Conservation (phyloP, 2,797 vertebrate species). For the Arnoldichthys spilopterus region DNA sequence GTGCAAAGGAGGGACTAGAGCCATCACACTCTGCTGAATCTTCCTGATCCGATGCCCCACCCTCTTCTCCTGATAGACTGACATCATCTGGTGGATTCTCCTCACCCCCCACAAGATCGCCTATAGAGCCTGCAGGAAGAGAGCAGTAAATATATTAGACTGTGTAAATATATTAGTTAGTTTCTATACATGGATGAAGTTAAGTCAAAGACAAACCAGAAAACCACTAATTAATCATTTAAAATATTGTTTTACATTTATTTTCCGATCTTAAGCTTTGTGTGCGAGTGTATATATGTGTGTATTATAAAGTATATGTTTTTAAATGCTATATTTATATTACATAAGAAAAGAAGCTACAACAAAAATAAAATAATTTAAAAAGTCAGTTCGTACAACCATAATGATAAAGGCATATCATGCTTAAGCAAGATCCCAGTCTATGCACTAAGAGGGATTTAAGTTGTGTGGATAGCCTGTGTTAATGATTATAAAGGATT, state of each 20-base stretch:
- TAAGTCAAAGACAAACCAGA: too few species aligned
- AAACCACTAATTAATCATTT: too few species aligned
- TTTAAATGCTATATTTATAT: too few species aligned
- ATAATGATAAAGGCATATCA: conserved; percentile 29
- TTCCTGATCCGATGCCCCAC: conserved; percentile 76
- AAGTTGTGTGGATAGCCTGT: conserved; percentile 20
- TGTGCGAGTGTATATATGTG: too few species aligned
- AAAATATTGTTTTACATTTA: too few species aligned
- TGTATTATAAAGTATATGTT: too few species aligned
- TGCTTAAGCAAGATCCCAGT: conserved; percentile 22
- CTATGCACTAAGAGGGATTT: conserved; percentile 27
- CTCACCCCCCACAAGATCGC: conserved; percentile 85
- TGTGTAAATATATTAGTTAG: neutral
- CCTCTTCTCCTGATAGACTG: conserved; percentile 82
- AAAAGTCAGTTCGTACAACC: neutral
- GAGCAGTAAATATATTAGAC: neutral
- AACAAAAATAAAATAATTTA: conserved; percentile 51
- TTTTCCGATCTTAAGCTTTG: too few species aligned
- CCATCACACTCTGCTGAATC: conserved; percentile 76
- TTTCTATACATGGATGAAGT: neutral
- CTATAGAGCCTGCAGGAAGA: conserved; percentile 82
- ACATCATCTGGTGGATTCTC: conserved; percentile 72
- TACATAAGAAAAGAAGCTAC: conserved; percentile 53
- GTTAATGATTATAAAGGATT: conserved; percentile 30
- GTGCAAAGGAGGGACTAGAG: conserved; percentile 70